Percentiles rank a stretch among this genome's conserved stretches.
Conservation (phyloP, 2,113 vertebrate species). For the Cyanoramphus novaezelandiae region DNA sequence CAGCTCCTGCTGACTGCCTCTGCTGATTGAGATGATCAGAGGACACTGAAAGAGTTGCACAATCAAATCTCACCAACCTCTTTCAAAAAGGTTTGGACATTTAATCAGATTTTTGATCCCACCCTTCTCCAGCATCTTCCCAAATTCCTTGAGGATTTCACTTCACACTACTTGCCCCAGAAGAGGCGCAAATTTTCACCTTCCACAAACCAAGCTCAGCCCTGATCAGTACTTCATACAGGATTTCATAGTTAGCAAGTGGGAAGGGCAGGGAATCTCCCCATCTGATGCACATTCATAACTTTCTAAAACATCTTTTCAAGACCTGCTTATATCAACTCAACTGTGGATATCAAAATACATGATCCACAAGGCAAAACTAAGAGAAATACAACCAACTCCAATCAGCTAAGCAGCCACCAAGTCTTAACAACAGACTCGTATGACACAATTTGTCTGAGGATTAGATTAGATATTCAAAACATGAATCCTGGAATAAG, state of each 20-base stretch:
- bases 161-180: not conserved
- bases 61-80: not conserved
- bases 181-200: not conserved
- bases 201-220: not conserved
- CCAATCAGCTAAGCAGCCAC: not conserved
- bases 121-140: not conserved
- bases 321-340: not conserved
- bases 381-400: not conserved
- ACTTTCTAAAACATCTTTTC: not conserved
- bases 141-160: not conserved
- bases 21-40: slow-evolving; percentile 14
- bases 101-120: not conserved
- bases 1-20: not conserved
- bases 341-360: not conserved
- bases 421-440: not conserved
- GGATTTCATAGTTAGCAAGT: not conserved
- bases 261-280: not conserved
- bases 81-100: not conserved
- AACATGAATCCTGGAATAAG: not conserved
- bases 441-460: fast-evolving
- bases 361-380: not conserved
- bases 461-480: not conserved
- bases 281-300: not conserved
- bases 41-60: not conserved
- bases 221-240: not conserved